Percentiles rank a stretch among this genome's conserved stretches.
These are phyloP conservation scores for Amphipyra tragopoginis DNA, from an alignment of 2,888 invertebrate genomes.

Conservation along the genomic window DNA sequence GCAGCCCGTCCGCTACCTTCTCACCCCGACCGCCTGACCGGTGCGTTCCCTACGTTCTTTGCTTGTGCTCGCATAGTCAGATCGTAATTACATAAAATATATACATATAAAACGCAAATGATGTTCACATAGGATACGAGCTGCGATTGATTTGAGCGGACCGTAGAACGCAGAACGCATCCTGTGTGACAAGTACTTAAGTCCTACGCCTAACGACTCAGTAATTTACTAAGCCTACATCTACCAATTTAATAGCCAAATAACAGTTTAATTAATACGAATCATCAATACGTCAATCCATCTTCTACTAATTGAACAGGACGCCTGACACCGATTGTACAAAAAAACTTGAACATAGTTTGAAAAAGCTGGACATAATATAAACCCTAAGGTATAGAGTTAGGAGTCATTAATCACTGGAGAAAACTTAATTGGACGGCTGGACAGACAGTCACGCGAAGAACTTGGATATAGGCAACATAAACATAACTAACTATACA, in stretches of 20 bases:
- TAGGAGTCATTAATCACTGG: constrained; percentile 78
- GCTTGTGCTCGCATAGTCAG: no score
- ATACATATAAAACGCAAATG: no score
- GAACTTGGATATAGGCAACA: constrained; percentile 53
- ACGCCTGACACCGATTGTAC: constrained; percentile 34
- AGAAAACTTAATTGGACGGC: constrained; percentile 83
- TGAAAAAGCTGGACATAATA: constrained; percentile 43
- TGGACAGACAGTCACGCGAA: constrained; percentile 75
- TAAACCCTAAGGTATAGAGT: constrained; percentile 54
- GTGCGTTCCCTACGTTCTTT: no score
- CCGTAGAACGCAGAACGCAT: no score
- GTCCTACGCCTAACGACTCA: no score
- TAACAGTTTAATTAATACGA: constrained; percentile 30
- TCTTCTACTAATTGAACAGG: constrained; percentile 51
- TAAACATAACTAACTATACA: no score
- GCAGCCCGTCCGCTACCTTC: no score
- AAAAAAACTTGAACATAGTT: constrained; percentile 41
- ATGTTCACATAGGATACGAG: no score
- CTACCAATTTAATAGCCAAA: constrained; percentile 21
- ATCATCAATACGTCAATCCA: constrained; percentile 32
- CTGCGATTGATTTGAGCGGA: no score
- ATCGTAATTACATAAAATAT: no score
- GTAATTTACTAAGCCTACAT: constrained; percentile 4
- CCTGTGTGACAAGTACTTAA: no score
- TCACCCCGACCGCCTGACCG: no score